Conservation (phyloP, 2,113 vertebrate genomes). For the Chionodraco myersi region DNA sequence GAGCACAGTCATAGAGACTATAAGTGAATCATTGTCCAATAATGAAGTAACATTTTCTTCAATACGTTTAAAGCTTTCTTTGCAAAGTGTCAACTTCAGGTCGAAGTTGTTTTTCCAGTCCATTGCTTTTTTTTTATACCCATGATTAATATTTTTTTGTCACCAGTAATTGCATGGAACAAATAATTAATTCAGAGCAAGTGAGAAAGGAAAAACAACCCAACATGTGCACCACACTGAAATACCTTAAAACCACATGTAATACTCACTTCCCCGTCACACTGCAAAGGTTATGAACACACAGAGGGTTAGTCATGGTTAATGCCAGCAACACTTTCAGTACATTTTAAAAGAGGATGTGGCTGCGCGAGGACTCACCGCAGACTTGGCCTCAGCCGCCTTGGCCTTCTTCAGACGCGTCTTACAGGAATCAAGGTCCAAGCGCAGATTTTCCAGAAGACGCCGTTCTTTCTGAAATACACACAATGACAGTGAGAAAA, state of each 20-base stretch:
- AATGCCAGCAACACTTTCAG: not conserved
- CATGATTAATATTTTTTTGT: not conserved
- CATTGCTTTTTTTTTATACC: not conserved
- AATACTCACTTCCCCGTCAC: conserved; percentile 97
- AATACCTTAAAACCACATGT: conserved; percentile 40
- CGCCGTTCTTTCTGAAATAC: conserved; percentile 89
- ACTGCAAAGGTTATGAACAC: conserved; percentile 89
- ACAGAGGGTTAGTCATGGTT: conserved; percentile 65
- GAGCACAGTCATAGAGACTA: not conserved
- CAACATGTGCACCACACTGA: conserved; percentile 9
- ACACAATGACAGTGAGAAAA: not conserved
- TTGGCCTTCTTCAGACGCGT: conserved; percentile 94
- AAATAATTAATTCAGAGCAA: conserved; percentile 67
- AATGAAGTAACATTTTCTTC: not conserved
- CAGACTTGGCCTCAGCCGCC: conserved; percentile 92
- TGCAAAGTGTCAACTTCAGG: not conserved
- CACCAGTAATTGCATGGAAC: not conserved
- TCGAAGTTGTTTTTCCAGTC: conserved; percentile 20
- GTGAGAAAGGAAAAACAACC: conserved; percentile 71
- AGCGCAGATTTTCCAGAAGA: conserved; percentile 92
- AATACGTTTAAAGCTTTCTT: not conserved
- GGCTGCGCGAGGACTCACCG: conserved; percentile 80
- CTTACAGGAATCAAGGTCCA: conserved; percentile 95
- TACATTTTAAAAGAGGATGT: not conserved
- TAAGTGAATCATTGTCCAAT: not conserved